Evolutionary conservation across 2,797 vertebrate species (phyloP).

Genomic region (Vultur gryphus): DNA sequence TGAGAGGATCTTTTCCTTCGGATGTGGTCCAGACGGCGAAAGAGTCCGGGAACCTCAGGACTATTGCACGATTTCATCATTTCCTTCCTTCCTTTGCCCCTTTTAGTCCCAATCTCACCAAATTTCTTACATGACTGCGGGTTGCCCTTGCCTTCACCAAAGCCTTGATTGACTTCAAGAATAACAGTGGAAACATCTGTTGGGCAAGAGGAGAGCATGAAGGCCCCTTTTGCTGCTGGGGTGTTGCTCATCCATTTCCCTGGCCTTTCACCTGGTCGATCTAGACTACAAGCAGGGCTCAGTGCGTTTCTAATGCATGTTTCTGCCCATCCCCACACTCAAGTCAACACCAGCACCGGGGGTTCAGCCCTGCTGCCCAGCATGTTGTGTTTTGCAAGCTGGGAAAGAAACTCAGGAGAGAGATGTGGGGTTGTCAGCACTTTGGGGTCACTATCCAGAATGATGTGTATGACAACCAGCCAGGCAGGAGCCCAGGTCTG

Average conservation of each 20-base stretch:
- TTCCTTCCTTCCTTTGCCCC: conserved; percentile 39
- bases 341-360: not conserved
- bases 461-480: not conserved
- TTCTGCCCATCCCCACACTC: not conserved
- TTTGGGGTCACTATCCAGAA: not conserved
- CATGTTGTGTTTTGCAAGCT: not conserved
- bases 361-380: not conserved
- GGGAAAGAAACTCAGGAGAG: not conserved
- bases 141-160: not conserved
- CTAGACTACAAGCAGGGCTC: not conserved
- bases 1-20: conserved; percentile 43
- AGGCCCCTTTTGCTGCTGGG: not conserved
- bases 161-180: not conserved
- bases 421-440: not conserved
- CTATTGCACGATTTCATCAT: conserved; percentile 42
- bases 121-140: conserved; percentile 25
- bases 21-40: conserved; percentile 55
- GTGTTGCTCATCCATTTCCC: not conserved
- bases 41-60: conserved; percentile 17
- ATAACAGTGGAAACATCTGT: not conserved
- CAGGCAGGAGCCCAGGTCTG: not conserved
- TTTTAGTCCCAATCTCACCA: conserved; percentile 12
- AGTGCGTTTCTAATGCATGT: not conserved
- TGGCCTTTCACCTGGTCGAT: not conserved
- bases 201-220: not conserved